A percentile compares a stretch with the other conserved stretches of the same genome.
Conservation (phyloP, 37 sponge, comb jelly and placozoan species). For the Aplysina aerophoba region DNA sequence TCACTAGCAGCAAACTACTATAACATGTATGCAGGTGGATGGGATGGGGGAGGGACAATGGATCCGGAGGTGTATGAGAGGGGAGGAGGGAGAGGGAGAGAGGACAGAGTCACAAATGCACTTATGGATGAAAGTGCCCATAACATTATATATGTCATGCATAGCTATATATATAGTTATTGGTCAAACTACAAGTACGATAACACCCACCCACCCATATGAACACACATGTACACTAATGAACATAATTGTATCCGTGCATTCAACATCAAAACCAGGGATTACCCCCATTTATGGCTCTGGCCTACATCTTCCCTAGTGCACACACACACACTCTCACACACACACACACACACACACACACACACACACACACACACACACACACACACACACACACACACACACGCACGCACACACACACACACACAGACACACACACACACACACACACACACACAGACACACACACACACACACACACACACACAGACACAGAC, state of each 20-base stretch:
- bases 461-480: conserved; percentile 49
- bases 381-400: conserved; percentile 30
- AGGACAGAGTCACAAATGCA: too few species aligned
- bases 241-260: neutral
- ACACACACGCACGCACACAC: conserved; percentile 25
- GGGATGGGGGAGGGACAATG: too few species aligned
- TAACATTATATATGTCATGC: too few species aligned
- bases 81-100: too few species aligned
- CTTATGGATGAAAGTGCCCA: too few species aligned
- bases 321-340: conserved; percentile 18
- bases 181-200: too few species aligned
- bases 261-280: neutral
- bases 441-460: conserved; percentile 20
- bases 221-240: neutral
- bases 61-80: too few species aligned
- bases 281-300: neutral
- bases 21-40: too few species aligned
- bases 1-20: too few species aligned
- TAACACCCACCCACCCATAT: conserved; percentile 11
- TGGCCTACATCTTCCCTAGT: neutral
- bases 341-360: conserved; percentile 35
- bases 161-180: too few species aligned
- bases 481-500: conserved; percentile 45
- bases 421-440: conserved; percentile 28
- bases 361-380: conserved; percentile 35